Base-by-base conservation (phyloP, 2,113 vertebrate genomes). In the Bambusicola thoracicus region DNA sequence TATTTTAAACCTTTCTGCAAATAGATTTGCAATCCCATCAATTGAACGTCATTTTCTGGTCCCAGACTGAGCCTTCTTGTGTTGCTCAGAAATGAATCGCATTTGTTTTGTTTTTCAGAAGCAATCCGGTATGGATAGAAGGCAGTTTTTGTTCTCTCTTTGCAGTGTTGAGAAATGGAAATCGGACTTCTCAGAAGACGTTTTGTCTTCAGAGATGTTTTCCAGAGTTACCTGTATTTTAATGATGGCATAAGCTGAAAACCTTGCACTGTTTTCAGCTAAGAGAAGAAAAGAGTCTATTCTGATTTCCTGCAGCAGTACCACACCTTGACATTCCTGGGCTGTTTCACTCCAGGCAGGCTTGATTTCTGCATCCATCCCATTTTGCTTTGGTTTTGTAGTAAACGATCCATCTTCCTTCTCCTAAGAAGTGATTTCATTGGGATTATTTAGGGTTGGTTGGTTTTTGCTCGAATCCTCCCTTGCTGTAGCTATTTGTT, bases 261-360 rank as follows among this genome's bases (percentile, higher is more conserved):
- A n/a, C 11, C 13, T 32, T 7, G 58, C 2, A 19, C 16, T 32
- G 36, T 44, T 65, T 81, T 83, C 30, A 83, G 21, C 43, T 81
- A 46, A 30, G 51, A 49, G 11, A 85, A 32, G 77, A 49, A 13
- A 80, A 30, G 77, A 87, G 46, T 38, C 20, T 58, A 8, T n/a
- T 59, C 59, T 76, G 81, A 29, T 36, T 80, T 85, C 72, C 91
- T 18, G 27, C 81, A 82, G 4, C 69, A 20, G 51, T 8, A 62
- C 22, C 78, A 32, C 94, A 98, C 98, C 97, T 97, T 95, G 95
- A 96, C 80, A 89, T 24, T 96, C 95, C 73, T 69, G 85, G 58
- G 92, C 22, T 27, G 68, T 80, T 87, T 96, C 94, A 89, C 89
- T 95, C 97, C 97, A 97, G 36, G 76, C 78, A 69, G 85, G 49